Conservation (phyloP, 2,797 vertebrate genomes). For the Crocodylus rhombifer region DNA sequence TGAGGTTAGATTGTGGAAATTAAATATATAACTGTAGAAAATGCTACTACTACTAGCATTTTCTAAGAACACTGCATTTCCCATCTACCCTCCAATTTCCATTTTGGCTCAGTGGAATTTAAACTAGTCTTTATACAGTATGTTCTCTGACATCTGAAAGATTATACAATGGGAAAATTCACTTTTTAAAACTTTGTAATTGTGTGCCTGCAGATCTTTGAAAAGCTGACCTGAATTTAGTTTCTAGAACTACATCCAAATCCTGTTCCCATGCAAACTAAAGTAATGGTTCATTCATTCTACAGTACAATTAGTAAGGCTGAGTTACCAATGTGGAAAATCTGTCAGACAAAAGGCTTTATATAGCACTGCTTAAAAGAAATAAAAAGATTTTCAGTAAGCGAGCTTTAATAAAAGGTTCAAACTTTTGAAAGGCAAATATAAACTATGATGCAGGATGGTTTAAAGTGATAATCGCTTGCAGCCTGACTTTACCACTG, state of each 20-base stretch:
- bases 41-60: background rate
- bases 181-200: background rate
- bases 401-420: background rate
- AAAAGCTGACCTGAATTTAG: background rate
- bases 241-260: background rate
- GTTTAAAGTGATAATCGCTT: background rate
- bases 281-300: background rate
- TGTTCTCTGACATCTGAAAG: background rate
- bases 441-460: background rate
- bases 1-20: background rate
- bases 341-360: background rate
- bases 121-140: background rate
- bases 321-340: constrained; percentile 5
- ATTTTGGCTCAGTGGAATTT: background rate
- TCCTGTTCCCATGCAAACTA: background rate
- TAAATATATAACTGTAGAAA: background rate
- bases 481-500: background rate
- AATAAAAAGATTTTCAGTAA: background rate
- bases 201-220: background rate
- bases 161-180: background rate
- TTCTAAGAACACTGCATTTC: rapidly evolving
- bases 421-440: background rate
- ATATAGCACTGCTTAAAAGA: background rate
- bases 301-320: background rate
- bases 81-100: background rate